A percentile compares a stretch with the other conserved stretches of the same genome.
Conservation (phyloP, 2,797 vertebrate genomes). For the Rhabdophis nuchalis region DNA sequence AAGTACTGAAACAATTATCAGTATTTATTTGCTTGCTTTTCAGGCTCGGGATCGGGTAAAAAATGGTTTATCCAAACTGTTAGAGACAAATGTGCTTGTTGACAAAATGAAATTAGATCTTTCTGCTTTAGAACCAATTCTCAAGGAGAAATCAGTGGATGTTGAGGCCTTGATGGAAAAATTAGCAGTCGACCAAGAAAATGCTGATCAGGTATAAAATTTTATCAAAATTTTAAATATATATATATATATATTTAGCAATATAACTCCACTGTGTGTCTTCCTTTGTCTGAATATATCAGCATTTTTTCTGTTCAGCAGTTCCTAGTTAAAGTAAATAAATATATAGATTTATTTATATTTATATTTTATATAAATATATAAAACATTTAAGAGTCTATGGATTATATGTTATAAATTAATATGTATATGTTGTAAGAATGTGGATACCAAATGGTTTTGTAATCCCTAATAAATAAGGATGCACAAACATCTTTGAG, state of each 20-base stretch:
- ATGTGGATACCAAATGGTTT: not conserved
- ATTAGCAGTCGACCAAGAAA: constrained; percentile 79
- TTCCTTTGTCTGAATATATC: not conserved
- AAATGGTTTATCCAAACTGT: constrained; percentile 80
- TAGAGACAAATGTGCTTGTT: constrained; percentile 81
- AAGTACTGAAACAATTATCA: not conserved
- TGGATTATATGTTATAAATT: not conserved
- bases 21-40: constrained; percentile 27
- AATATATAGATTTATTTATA: too few species aligned
- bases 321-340: not conserved
- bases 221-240: not conserved
- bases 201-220: constrained; percentile 75
- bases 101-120: constrained; percentile 85
- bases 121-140: constrained; percentile 80
- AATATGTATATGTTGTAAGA: not conserved
- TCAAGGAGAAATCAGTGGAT: constrained; percentile 79
- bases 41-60: constrained; percentile 83
- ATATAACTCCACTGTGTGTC: too few species aligned
- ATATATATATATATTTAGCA: not conserved
- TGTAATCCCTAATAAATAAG: not conserved
- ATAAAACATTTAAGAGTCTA: not conserved
- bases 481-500: not conserved
- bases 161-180: constrained; percentile 81
- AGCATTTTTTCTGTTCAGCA: not conserved
- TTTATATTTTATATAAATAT: too few species aligned